phyloP scores from a whole-genome alignment of 1,140 invertebrate species.

The Panonychus citri region DNA sequence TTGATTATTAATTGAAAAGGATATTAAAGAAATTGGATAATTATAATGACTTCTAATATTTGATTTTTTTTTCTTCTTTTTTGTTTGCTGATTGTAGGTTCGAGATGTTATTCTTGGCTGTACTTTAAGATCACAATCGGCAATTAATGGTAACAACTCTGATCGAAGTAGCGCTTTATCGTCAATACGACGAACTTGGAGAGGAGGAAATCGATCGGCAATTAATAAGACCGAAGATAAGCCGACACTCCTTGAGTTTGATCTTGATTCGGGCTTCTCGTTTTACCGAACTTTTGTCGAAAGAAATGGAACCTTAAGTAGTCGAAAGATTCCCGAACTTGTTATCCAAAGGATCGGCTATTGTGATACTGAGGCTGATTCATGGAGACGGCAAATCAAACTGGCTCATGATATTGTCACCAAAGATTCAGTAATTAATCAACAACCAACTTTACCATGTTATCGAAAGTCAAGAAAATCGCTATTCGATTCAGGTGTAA shows the following conservation, averaged over 20 bases:
- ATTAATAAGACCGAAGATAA: neutral
- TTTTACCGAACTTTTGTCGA: neutral
- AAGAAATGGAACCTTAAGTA: neutral
- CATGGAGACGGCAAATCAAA: neutral
- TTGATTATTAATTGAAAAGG: too few species aligned
- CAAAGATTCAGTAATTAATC: neutral
- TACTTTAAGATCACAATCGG: neutral
- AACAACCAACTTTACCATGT: neutral
- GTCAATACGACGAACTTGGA: neutral
- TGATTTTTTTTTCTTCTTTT: too few species aligned
- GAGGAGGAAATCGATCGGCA: neutral
- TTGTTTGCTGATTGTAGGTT: neutral
- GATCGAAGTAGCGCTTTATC: neutral
- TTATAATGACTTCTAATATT: too few species aligned
- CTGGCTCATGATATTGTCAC: neutral
- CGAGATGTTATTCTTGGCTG: conserved; percentile 1
- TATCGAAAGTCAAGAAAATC: neutral
- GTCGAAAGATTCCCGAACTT: neutral
- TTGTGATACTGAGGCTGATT: neutral
- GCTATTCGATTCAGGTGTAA: too few species aligned
- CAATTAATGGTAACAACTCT: neutral
- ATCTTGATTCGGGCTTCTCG: neutral
- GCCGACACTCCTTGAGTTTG: neutral
- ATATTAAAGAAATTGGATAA: too few species aligned
- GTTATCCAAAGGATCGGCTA: neutral